phyloP scores from a whole-genome alignment of 2,888 invertebrate genomes.

The Digitonthophagus gazella region DNA sequence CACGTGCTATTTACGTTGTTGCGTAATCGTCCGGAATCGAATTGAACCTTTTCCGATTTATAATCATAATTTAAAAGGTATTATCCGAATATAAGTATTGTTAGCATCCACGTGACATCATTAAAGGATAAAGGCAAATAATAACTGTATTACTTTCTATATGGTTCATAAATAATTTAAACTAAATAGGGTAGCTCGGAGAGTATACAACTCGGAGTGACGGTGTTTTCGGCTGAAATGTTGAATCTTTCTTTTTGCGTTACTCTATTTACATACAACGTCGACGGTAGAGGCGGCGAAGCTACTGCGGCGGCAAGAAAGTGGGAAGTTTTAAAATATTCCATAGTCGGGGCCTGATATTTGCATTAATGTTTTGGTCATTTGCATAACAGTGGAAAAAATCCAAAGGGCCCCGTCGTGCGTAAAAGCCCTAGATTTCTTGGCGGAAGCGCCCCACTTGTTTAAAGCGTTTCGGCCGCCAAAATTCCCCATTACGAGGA shows the following conservation, averaged over 20 bases:
- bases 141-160: background rate
- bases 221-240: conserved; percentile 5
- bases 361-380: conserved; percentile 14
- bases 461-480: background rate
- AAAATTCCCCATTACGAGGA: background rate
- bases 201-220: conserved; percentile 6
- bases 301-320: conserved; percentile 14
- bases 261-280: conserved; percentile 16
- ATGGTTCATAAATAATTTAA: conserved; percentile 12
- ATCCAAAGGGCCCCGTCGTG: background rate
- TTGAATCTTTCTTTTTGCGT: background rate
- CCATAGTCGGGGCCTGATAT: conserved; percentile 16
- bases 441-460: background rate
- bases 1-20: background rate
- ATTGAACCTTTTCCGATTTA: too few species aligned
- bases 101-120: background rate
- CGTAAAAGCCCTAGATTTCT: background rate
- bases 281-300: conserved; percentile 8
- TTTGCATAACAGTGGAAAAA: conserved; percentile 16
- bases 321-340: conserved; percentile 17
- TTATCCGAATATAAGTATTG: too few species aligned
- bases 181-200: conserved; percentile 5
- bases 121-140: background rate
- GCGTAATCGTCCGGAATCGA: too few species aligned
- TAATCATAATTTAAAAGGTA: too few species aligned